These are phyloP conservation scores for Artemisiospiza belli DNA, from an alignment of 2,113 vertebrate genomes.

Conservation along the genomic window DNA sequence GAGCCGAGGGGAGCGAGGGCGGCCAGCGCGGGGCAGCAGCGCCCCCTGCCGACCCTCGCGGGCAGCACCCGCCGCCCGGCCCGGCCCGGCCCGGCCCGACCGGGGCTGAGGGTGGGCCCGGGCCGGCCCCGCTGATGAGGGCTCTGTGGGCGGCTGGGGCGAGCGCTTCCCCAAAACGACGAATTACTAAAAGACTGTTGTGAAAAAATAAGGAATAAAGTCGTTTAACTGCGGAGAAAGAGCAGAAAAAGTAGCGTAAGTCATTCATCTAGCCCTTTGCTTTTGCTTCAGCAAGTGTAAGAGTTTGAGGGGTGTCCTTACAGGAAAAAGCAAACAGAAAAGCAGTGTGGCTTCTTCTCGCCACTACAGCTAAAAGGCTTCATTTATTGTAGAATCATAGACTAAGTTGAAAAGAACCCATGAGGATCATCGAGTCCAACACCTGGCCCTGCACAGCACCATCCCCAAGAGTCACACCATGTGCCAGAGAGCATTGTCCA, in stretches of 20 bases:
- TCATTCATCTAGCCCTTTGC: not conserved
- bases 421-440: too few species aligned
- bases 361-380: not conserved
- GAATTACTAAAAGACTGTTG: not conserved
- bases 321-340: not conserved
- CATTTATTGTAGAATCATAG: not conserved
- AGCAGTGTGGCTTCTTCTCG: not conserved
- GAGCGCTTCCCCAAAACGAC: not conserved
- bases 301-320: not conserved
- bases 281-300: not conserved
- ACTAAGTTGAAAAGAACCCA: not conserved
- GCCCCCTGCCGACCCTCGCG: constrained; percentile 73
- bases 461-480: not conserved
- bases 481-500: accelerated
- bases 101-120: not conserved
- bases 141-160: accelerated
- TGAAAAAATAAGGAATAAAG: not conserved
- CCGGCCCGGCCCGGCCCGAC: not conserved
- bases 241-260: not conserved
- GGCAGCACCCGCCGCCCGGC: not conserved
- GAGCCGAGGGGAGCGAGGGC: constrained; percentile 53
- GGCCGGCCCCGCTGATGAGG: accelerated
- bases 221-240: not conserved
- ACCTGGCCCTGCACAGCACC: too few species aligned
- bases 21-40: constrained; percentile 66